Percentiles rank a stretch among this genome's conserved stretches.
Conservation (phyloP, 2,797 vertebrate species). For the Gila robusta region DNA sequence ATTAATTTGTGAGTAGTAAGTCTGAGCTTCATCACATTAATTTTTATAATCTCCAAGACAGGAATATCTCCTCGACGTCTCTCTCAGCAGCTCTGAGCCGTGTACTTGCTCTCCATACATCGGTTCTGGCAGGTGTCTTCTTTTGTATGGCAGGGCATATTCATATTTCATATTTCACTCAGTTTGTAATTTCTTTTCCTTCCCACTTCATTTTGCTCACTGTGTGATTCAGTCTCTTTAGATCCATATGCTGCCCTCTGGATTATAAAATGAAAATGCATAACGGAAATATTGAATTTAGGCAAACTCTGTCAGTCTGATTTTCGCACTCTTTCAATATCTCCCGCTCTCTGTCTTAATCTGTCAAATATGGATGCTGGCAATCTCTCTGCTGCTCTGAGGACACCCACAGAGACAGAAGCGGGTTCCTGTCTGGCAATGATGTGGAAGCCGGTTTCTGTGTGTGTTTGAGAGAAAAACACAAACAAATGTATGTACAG, state of each 20-base stretch:
- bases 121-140: constrained; percentile 45
- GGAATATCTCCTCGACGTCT: constrained; percentile 13
- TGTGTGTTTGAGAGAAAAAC: constrained; percentile 25
- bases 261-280: constrained; percentile 35
- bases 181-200: constrained; percentile 15
- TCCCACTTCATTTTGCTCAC: constrained; percentile 19
- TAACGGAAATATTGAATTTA: constrained; percentile 43
- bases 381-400: constrained; percentile 39
- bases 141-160: constrained; percentile 35
- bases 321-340: constrained; percentile 34
- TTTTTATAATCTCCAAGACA: constrained; percentile 45
- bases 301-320: constrained; percentile 21
- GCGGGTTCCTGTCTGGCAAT: constrained; percentile 48
- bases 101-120: neutral
- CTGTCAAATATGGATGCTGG: constrained; percentile 43
- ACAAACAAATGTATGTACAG: neutral
- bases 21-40: constrained; percentile 42
- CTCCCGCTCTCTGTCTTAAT: constrained; percentile 15
- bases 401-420: constrained; percentile 51
- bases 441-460: constrained; percentile 34
- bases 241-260: constrained; percentile 24
- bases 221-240: constrained; percentile 31
- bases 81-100: constrained; percentile 2
- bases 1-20: constrained; percentile 48
- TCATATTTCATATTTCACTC: constrained; percentile 27